Base-by-base conservation (phyloP, 1,140 invertebrate genomes). In the Nephotettix cincticeps region DNA sequence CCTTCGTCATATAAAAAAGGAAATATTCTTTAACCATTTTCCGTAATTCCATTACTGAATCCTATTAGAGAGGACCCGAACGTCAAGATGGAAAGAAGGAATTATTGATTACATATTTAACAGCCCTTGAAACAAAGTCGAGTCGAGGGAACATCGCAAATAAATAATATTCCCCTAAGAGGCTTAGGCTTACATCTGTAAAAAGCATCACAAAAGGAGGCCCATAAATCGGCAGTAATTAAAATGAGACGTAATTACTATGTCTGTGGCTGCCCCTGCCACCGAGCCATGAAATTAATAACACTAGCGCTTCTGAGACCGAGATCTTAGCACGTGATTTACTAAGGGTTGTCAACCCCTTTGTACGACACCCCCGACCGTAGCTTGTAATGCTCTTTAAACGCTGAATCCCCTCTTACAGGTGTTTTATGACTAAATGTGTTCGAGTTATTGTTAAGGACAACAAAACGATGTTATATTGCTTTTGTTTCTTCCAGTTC, bases 271-370 rank as follows among this genome's bases (percentile, higher is more conserved):
- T 19, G 47, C 47, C 47, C 47, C 47, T 51, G 47, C 47, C 21
- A 51, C n/a, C 47, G 47, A n/a, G 4, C 47, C 47, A 51, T 51
- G 47, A 51, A 51, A 51, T 51, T 51, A 51, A 51, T 51, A 51
- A 51, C 47, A 51, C 21, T 51, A n/a, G 17, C 21, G 47, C 47
- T 51, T 23, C 32, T 36, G 32, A 36, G 32, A 36, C 32, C 32
- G 32, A 36, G 47, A 19, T 51, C 47, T 51, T 51, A 51, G 47
- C 47, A 51, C 47, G 47, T 51, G 47, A 51, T 51, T 51, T 51
- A 51, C 47, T 36, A 51, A 51, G 47, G 47, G 47, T 51, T 51
- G 47, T 51, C 47, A 51, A 51, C 47, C 47, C 47, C 47, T 51
- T 9, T 51, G 47, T 51, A 6, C 6, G 6, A 23, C 17, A 51